phyloP scores from a whole-genome alignment of 37 sponge, comb jelly and placozoan species.

The Cliona cf. orientalis region DNA sequence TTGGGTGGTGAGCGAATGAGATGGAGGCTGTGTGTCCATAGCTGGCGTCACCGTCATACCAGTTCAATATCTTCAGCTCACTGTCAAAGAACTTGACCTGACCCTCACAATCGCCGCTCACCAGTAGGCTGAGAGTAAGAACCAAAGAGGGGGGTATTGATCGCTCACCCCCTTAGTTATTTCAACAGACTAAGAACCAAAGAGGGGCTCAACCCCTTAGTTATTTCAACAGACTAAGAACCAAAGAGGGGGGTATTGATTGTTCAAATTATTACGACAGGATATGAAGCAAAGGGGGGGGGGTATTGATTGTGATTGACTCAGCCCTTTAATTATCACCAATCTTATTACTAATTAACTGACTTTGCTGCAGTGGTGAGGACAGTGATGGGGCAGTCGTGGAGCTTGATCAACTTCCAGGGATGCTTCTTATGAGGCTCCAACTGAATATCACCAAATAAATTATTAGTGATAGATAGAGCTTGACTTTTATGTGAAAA shows the following conservation, averaged over 20 bases:
- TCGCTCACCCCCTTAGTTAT: too few species aligned
- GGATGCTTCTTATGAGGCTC: slow-evolving; percentile 60
- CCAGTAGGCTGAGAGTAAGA: slow-evolving; percentile 72
- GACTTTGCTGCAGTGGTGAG: slow-evolving; percentile 55
- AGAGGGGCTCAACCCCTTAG: too few species aligned
- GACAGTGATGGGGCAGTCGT: slow-evolving; percentile 65
- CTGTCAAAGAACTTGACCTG: slow-evolving; percentile 88
- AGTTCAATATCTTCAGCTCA: slow-evolving; percentile 83
- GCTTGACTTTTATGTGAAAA: too few species aligned
- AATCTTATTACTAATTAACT: neutral
- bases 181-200: too few species aligned
- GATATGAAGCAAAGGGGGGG: too few species aligned
- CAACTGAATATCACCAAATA: too few species aligned
- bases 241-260: too few species aligned
- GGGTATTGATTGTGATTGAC: too few species aligned
- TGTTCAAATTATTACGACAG: too few species aligned
- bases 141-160: too few species aligned
- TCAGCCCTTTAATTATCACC: neutral
- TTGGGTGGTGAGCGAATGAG: slow-evolving; percentile 71
- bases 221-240: too few species aligned
- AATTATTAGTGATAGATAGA: too few species aligned
- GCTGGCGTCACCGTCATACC: slow-evolving; percentile 69
- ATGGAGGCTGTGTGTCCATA: slow-evolving; percentile 80
- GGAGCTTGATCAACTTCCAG: slow-evolving; percentile 72
- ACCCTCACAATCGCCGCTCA: slow-evolving; percentile 83